These are phyloP conservation scores for Entomobrya proxima DNA, from an alignment of 2,888 invertebrate species.

Conservation along the genomic window DNA sequence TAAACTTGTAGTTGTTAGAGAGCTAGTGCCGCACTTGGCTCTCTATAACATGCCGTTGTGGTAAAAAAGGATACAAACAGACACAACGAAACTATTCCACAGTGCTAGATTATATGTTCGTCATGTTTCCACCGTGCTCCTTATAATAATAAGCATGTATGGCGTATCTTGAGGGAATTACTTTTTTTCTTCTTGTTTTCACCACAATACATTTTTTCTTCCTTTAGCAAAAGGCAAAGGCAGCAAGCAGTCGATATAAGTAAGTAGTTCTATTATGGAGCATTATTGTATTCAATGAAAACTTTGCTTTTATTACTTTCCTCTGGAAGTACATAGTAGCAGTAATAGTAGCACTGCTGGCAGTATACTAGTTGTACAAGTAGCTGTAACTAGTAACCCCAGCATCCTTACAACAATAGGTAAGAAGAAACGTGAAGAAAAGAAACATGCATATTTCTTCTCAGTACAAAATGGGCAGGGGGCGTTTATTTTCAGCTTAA, in stretches of 20 bases:
- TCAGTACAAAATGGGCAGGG: slow-evolving; percentile 38
- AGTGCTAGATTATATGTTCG: slow-evolving; percentile 23
- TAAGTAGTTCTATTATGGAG: slow-evolving; percentile 47
- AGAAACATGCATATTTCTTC: slow-evolving; percentile 51
- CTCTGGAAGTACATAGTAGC: slow-evolving; percentile 17
- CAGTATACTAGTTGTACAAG: no score
- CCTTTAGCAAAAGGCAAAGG: slow-evolving; percentile 27
- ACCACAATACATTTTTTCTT: slow-evolving; percentile 44
- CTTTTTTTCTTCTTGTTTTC: slow-evolving; percentile 48
- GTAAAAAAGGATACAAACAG: slow-evolving; percentile 29
- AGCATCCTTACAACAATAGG: neutral
- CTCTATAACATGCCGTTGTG: slow-evolving; percentile 31
- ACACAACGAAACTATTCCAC: neutral
- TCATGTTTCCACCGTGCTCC: no score
- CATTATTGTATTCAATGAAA: slow-evolving; percentile 54
- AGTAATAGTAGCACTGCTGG: no score
- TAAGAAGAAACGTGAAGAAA: slow-evolving; percentile 8
- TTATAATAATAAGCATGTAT: no score
- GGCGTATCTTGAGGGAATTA: slow-evolving; percentile 51
- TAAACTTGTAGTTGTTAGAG: slow-evolving; percentile 16
- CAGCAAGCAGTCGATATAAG: slow-evolving; percentile 38
- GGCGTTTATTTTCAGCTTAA: slow-evolving; percentile 51
- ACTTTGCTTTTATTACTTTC: slow-evolving; percentile 66
- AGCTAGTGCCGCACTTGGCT: neutral
- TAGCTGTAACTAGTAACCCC: neutral